Conservation (phyloP, 1,140 invertebrate species). For the Drosophila sulfurigaster region DNA sequence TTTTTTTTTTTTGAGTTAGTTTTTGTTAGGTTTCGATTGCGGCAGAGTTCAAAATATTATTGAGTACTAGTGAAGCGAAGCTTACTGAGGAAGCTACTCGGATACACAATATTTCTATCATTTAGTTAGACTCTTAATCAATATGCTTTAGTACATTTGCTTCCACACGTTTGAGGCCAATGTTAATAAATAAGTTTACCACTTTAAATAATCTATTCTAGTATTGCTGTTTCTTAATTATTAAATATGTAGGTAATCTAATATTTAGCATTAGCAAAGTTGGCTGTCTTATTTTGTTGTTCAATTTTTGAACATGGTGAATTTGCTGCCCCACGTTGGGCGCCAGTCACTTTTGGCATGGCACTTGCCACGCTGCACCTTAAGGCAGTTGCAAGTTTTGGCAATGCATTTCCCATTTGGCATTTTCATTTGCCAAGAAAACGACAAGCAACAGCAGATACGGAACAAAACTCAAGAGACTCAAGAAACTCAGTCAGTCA, state of each 20-base stretch:
- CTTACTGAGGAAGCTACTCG: neutral
- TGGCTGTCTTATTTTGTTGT: too few relatives aligned
- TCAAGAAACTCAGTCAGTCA: too few relatives aligned
- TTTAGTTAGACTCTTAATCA: too few relatives aligned
- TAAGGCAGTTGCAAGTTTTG: conserved; percentile 31
- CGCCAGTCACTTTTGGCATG: neutral
- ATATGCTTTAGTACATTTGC: too few relatives aligned
- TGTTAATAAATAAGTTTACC: too few relatives aligned
- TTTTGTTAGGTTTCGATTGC: neutral
- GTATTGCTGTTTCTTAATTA: too few relatives aligned
- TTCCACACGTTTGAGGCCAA: too few relatives aligned
- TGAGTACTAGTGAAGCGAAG: too few relatives aligned
- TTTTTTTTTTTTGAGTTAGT: conserved; percentile 7
- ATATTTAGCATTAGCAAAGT: too few relatives aligned
- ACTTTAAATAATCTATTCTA: too few relatives aligned
- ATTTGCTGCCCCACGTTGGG: conserved; percentile 19
- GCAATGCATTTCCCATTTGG: conserved; percentile 21
- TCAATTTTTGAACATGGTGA: too few relatives aligned
- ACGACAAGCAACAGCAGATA: neutral
- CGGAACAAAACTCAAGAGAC: neutral
- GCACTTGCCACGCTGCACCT: neutral
- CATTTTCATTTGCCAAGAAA: conserved; percentile 38
- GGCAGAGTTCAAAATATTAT: neutral
- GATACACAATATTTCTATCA: neutral
- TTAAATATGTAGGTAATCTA: too few relatives aligned